A percentile compares a stretch with the other conserved stretches of the same genome.
Evolutionary conservation across 2,888 invertebrate species (phyloP).

Genomic region (Stenolophus ochropezus): DNA sequence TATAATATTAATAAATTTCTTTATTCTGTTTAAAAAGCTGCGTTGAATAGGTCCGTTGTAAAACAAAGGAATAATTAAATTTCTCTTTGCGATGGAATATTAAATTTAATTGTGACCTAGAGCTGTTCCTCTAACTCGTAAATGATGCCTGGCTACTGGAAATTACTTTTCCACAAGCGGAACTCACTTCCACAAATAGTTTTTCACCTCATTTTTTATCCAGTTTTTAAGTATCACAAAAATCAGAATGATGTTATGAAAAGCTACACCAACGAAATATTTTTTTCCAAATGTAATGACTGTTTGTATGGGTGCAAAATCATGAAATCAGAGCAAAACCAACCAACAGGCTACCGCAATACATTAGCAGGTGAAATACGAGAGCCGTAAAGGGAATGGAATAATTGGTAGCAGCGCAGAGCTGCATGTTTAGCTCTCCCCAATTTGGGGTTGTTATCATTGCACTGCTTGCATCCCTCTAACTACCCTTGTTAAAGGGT

Average conservation of each 20-base stretch:
- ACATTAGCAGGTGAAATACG: neutral
- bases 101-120: slow-evolving; percentile 51
- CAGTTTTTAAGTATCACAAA: too few relatives aligned
- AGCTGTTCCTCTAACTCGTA: neutral
- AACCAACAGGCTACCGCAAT: neutral
- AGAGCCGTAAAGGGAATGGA: neutral
- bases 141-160: neutral
- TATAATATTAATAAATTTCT: slow-evolving; percentile 56
- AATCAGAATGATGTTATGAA: too few relatives aligned
- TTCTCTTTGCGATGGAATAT: slow-evolving; percentile 39
- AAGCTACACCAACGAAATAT: too few relatives aligned
- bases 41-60: slow-evolving; percentile 14
- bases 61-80: slow-evolving; percentile 46
- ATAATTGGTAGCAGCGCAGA: neutral
- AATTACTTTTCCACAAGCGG: too few relatives aligned
- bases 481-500: neutral
- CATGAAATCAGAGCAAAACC: neutral
- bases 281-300: too few relatives aligned
- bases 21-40: slow-evolving; percentile 44
- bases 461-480: neutral
- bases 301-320: too few relatives aligned
- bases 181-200: too few relatives aligned
- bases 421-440: neutral
- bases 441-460: neutral
- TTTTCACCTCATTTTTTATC: too few relatives aligned